phyloP scores from a whole-genome alignment of 2,113 vertebrate genomes.

The Eurystomus gularis region DNA sequence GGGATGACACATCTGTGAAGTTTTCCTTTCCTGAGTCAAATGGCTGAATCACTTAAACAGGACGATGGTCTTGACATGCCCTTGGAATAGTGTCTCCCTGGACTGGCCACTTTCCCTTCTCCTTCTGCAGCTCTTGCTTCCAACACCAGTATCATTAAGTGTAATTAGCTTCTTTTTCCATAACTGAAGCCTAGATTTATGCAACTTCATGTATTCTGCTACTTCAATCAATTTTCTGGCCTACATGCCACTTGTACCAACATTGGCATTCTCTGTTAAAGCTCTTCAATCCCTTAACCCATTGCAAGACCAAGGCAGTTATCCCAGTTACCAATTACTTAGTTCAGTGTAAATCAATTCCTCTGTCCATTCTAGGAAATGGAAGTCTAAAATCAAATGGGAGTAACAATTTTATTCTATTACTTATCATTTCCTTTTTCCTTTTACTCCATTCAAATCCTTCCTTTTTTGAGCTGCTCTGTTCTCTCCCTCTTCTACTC shows the following conservation, averaged over 20 bases:
- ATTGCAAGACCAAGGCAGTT: accelerated
- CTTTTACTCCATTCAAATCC: background rate
- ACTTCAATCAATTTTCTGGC: background rate
- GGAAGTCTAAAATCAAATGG: background rate
- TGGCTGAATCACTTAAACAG: background rate
- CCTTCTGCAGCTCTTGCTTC: background rate
- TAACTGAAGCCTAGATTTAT: background rate
- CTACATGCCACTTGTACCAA: background rate
- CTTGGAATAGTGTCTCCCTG: background rate
- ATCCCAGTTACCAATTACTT: background rate
- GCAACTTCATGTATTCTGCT: background rate
- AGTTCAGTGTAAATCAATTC: background rate
- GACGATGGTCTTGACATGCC: background rate
- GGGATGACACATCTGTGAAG: background rate
- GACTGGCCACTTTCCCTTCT: background rate
- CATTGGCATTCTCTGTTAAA: background rate
- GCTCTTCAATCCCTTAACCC: background rate
- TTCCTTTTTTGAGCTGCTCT: background rate
- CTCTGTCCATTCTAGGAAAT: background rate
- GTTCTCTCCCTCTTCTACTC: background rate
- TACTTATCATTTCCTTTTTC: background rate
- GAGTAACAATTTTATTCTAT: background rate
- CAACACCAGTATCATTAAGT: background rate
- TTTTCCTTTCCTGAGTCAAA: background rate
- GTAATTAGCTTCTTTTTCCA: background rate